phyloP scores from a whole-genome alignment of 37 sponge, comb jelly and placozoan genomes.

The Hexactinellida sp. region DNA sequence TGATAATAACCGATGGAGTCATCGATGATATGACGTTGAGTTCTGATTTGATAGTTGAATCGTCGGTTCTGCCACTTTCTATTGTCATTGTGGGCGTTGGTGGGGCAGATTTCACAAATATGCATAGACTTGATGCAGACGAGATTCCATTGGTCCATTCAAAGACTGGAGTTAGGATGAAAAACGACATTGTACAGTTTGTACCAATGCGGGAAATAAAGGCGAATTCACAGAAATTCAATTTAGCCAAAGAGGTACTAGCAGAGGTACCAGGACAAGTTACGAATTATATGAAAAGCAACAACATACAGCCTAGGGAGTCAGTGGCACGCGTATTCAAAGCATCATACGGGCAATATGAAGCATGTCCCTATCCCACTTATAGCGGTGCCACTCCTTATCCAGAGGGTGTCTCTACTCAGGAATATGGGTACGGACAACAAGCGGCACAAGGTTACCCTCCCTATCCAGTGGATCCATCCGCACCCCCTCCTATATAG shows the following conservation, averaged over 20 bases:
- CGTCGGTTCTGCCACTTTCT: slow-evolving; percentile 63
- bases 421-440: no score
- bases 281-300: background rate
- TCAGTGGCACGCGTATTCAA: background rate
- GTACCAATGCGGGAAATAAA: slow-evolving; percentile 50
- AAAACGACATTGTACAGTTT: slow-evolving; percentile 83
- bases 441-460: no score
- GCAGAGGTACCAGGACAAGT: slow-evolving; percentile 8
- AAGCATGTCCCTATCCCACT: background rate
- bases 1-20: slow-evolving; percentile 43
- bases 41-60: slow-evolving; percentile 60
- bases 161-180: slow-evolving; percentile 47
- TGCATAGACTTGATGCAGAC: slow-evolving; percentile 75
- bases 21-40: slow-evolving; percentile 68
- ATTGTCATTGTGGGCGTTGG: slow-evolving; percentile 90
- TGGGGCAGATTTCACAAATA: slow-evolving; percentile 70
- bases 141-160: slow-evolving; percentile 48
- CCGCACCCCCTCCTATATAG: background rate
- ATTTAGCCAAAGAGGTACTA: background rate
- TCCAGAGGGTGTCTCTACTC: background rate
- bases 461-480: background rate
- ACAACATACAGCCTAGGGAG: background rate
- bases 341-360: background rate
- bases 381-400: background rate
- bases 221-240: background rate